Conservation (phyloP, 2,113 vertebrate species). For the Heptranchias perlo region DNA sequence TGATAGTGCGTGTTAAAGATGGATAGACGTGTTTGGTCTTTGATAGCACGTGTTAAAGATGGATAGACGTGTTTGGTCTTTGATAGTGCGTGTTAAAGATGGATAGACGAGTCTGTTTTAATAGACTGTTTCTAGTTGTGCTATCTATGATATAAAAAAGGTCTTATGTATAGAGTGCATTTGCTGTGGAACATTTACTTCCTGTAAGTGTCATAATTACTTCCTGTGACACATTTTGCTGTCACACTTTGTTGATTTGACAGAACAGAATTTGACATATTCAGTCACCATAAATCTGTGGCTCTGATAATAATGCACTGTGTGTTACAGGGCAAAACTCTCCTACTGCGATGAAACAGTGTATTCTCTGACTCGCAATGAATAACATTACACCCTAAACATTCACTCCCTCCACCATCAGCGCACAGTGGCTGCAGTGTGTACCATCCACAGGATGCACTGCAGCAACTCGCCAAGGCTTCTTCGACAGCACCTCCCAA, state of each 20-base stretch:
- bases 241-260: not conserved
- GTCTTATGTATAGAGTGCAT: not conserved
- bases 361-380: not conserved
- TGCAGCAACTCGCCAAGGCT: too few relatives aligned
- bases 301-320: too few relatives aligned
- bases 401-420: too few relatives aligned
- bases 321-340: not conserved
- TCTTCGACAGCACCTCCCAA: too few relatives aligned
- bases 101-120: not conserved
- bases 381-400: not conserved
- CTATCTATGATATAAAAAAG: not conserved
- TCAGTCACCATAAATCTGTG: not conserved
- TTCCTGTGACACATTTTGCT: not conserved
- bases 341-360: not conserved
- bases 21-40: not conserved
- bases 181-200: not conserved
- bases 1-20: not conserved
- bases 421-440: too few relatives aligned
- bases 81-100: not conserved
- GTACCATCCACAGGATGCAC: too few relatives aligned
- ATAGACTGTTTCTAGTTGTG: not conserved
- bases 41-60: not conserved
- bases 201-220: not conserved
- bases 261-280: not conserved
- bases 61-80: not conserved